These are phyloP conservation scores for Ursus arctos DNA, from an alignment of 2,113 vertebrate genomes.

Conservation along the genomic window DNA sequence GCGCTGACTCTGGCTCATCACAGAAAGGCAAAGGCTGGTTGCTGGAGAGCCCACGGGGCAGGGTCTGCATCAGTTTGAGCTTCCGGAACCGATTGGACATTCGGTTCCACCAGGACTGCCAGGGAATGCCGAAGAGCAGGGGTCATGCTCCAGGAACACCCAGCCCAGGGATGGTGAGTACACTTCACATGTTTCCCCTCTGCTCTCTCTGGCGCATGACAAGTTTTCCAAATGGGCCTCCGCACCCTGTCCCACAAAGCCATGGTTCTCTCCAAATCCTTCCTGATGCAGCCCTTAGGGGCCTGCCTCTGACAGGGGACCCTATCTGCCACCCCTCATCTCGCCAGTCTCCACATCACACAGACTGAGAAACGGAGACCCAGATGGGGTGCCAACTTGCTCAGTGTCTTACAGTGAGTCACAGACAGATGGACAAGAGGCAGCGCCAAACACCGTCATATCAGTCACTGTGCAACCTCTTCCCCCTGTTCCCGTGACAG, in stretches of 20 bases:
- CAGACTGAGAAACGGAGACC: neutral
- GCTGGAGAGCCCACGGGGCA: slow-evolving; percentile 94
- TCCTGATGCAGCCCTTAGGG: neutral
- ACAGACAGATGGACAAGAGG: neutral
- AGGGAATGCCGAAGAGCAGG: slow-evolving; percentile 52
- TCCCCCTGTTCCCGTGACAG: neutral
- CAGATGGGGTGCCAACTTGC: neutral
- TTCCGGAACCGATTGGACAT: slow-evolving; percentile 99
- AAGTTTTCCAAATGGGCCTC: neutral
- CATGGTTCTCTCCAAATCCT: neutral
- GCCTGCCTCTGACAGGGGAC: neutral
- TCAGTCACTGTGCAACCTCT: neutral
- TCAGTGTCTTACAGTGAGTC: neutral
- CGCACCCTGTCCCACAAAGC: neutral
- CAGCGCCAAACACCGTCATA: neutral
- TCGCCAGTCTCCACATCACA: neutral
- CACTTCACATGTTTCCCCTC: neutral
- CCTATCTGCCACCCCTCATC: neutral
- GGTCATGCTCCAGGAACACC: neutral
- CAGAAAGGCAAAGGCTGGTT: slow-evolving; percentile 94
- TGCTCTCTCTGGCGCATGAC: neutral
- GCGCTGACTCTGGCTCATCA: slow-evolving; percentile 87
- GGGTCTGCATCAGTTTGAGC: slow-evolving; percentile 96
- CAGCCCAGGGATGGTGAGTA: neutral
- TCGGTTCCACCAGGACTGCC: slow-evolving; percentile 98